phyloP scores from a whole-genome alignment of 2,888 invertebrate genomes.

The Idaea biselata region DNA sequence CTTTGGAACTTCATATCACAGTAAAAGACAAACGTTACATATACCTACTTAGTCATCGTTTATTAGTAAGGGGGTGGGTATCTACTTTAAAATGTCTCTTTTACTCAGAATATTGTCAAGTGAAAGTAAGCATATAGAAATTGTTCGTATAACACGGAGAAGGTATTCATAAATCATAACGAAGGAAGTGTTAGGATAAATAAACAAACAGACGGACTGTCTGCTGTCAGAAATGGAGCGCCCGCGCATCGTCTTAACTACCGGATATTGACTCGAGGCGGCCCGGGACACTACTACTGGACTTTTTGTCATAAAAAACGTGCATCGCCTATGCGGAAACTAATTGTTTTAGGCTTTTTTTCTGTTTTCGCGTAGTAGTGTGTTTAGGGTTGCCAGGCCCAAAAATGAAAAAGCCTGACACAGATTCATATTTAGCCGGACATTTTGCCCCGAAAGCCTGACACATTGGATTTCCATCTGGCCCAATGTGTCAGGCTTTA shows the following conservation, averaged over 20 bases:
- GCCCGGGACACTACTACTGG: slow-evolving; percentile 12
- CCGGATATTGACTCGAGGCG: slow-evolving; percentile 21
- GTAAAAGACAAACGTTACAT: too few relatives aligned
- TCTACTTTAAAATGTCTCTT: not conserved
- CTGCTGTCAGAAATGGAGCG: not conserved
- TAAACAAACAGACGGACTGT: slow-evolving; percentile 11
- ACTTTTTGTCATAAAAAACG: not conserved
- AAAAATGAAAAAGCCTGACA: too few relatives aligned
- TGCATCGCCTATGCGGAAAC: not conserved
- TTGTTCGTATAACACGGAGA: not conserved
- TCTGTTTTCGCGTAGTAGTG: not conserved
- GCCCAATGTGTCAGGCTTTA: too few relatives aligned
- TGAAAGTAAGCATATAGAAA: not conserved
- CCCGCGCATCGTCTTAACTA: slow-evolving; percentile 14
- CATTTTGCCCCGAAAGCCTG: too few relatives aligned
- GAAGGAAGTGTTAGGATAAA: not conserved
- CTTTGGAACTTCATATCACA: too few relatives aligned
- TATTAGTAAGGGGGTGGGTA: too few relatives aligned
- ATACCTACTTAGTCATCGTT: too few relatives aligned
- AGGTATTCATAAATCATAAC: slow-evolving; percentile 1
- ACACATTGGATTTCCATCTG: too few relatives aligned
- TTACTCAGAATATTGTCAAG: not conserved
- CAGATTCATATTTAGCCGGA: too few relatives aligned
- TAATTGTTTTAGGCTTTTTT: too few relatives aligned
- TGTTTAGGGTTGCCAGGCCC: too few relatives aligned